phyloP scores from a whole-genome alignment of 1,140 invertebrate genomes.

The Idris sp. region DNA sequence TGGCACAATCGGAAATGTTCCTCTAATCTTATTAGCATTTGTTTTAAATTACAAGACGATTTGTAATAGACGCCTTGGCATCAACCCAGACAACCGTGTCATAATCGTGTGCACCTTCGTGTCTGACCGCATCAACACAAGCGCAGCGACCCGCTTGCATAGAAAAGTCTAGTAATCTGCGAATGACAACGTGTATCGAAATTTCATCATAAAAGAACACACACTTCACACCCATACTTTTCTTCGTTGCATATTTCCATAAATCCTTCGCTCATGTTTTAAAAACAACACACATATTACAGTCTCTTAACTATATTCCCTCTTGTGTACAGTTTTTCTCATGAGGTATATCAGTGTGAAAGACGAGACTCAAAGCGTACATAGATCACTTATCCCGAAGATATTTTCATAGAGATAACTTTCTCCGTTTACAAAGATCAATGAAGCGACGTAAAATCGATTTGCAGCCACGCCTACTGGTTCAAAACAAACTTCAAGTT shows the following conservation, averaged over 20 bases:
- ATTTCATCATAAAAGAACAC: constrained; percentile 5
- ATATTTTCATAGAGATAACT: constrained; percentile 62
- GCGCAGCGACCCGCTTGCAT: constrained; percentile 64
- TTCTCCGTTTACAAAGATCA: constrained; percentile 64
- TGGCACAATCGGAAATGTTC: constrained; percentile 27
- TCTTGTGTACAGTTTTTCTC: constrained; percentile 26
- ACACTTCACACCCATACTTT: constrained; percentile 8
- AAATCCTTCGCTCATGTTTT: constrained; percentile 3
- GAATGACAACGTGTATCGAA: background rate
- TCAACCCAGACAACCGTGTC: constrained; percentile 63
- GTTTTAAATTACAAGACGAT: constrained; percentile 58
- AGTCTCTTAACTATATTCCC: background rate
- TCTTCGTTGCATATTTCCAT: constrained; percentile 15
- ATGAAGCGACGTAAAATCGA: constrained; percentile 60
- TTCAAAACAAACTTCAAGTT: constrained; percentile 24
- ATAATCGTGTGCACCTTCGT: constrained; percentile 52
- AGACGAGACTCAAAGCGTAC: constrained; percentile 36
- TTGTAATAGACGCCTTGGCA: constrained; percentile 63
- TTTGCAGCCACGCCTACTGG: constrained; percentile 42
- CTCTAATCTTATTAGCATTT: constrained; percentile 41
- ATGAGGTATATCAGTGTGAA: constrained; percentile 22
- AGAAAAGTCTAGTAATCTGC: constrained; percentile 19
- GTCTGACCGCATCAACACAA: constrained; percentile 60
- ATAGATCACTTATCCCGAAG: constrained; percentile 45
- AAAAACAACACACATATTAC: background rate